Evolutionary conservation across 2,888 invertebrate genomes (phyloP), one percentile per base, ranked within the genome.

Genomic region (Ctena decussata): DNA sequence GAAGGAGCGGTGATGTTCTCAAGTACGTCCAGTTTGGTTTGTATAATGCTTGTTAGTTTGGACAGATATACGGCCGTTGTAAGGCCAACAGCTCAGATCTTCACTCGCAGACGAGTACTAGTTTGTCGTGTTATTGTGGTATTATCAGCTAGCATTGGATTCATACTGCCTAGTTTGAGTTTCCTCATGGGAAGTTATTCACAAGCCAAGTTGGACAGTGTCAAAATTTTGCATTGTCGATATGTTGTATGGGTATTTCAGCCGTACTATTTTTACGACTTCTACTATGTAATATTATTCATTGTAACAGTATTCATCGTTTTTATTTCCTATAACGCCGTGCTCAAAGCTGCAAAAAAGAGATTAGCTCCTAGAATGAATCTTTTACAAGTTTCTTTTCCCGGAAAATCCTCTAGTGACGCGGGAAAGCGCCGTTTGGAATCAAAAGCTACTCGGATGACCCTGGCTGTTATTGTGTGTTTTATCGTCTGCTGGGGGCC

Each of bases 401-500:
- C 65, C 32, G 41, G 79, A 5, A 12, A 24, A 27, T 15, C 44
- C 21, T 39, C 79, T 0, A 57, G 80, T 30, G 49, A 37, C 11
- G 37, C 71, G 11, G 74, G 73, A 11, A 65, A 60, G 37, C 74
- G 83, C 12, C 82, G 80, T 24, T 76, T 69, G 21, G 87, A 87
- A 35, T 39, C 73, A 24, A 85, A 85, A 60, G 87, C 87, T 11
- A 87, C 87, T 15, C 80, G 83, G 24, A 78, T 87, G 6, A 80
- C 87, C 0, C 81, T 83, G 57, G 80, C 81, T 15, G 79, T 87
- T 6, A 83, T 87, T 12, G 35, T 85, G 35, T 79, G 81, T n/a
- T 87, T 87, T 57, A 70, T 87, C 11, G 76, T 87, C 15, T 87
- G 87, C 57, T 87, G 87, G 87, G 87, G 82, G 39, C 87, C 87